Evolutionary conservation across 2,797 vertebrate species (phyloP), one percentile per base, ranked within the genome.

Genomic region (Ptychobarbus kaznakovi): DNA sequence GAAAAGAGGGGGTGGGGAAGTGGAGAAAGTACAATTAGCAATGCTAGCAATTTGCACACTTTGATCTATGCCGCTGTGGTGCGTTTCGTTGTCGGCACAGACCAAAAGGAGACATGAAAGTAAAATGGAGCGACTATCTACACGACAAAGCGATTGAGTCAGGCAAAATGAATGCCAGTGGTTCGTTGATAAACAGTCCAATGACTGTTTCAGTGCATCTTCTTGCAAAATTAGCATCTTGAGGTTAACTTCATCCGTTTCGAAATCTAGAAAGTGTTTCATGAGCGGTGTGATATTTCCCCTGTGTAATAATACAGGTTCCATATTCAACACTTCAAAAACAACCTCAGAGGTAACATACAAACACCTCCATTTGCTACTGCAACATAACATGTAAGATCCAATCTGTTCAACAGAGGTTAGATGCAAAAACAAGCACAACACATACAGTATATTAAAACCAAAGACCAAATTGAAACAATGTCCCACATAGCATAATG

Each of bases 11-110:
- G 92, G 90, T 92, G 90, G 89, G 92, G 81, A 63, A 11, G 79
- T 63, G 89, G 90, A 92, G 65, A 78, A 77, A 72, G 66, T 82
- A 46, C 93, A 92, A 88, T 95, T 93, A 97, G 91, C 61, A 88
- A 91, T 63, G 70, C 40, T 79, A 63, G 74, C 58, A 72, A 63
- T 42, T 38, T 15, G 82, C 73, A 46, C 63, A 65, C 53, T 94
- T 92, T 93, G 94, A 91, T 93, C 93, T 91, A 90, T 93, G 92
- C 92, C 89, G 35, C 82, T 82, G 87, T 74, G 82, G 79, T 86
- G 88, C 81, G 70, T 79, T 87, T 82, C 76, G 35, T 51, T 44
- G n/a, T 56, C 84, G 84, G 90, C 87, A 87, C 91, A 93, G 93
- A 91, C 87, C 92, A 92, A 89, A 92, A 77, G 74, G 32, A 87